Evolutionary conservation across 2,797 vertebrate species (phyloP).

Genomic region (Peromyscus melanophrys): DNA sequence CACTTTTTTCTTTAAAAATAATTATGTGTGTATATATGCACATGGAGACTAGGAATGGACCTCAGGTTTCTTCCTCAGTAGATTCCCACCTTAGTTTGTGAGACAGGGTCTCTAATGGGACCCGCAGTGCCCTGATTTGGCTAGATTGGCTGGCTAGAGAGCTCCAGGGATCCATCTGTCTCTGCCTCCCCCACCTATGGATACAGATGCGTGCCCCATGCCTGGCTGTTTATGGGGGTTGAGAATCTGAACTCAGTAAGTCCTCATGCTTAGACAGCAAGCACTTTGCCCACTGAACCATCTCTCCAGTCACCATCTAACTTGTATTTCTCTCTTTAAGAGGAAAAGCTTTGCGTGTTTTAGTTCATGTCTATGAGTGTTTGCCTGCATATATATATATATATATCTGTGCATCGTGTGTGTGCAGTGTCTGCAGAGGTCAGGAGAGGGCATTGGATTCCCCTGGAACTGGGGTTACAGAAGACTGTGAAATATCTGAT

Average conservation of each 20-base stretch:
- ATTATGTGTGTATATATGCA: not conserved
- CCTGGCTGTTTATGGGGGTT: not conserved
- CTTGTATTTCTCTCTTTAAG: not conserved
- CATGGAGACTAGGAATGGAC: no score
- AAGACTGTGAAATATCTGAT: not conserved
- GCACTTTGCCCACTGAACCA: not conserved
- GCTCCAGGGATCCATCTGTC: not conserved
- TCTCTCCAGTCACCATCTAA: not conserved
- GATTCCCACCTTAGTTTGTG: not conserved
- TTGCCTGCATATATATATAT: not conserved
- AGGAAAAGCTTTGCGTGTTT: not conserved
- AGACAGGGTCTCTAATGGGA: not conserved
- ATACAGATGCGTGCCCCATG: not conserved
- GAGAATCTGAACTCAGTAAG: not conserved
- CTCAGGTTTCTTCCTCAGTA: not conserved
- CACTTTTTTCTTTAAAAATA: not conserved
- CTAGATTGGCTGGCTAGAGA: not conserved
- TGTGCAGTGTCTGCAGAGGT: not conserved
- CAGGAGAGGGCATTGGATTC: not conserved
- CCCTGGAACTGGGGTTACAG: not conserved
- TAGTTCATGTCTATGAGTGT: not conserved
- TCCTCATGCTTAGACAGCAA: not conserved
- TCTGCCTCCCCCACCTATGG: not conserved
- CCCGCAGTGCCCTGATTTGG: not conserved
- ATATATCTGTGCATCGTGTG: not conserved